These are phyloP conservation scores for Dascillus cervinus DNA, from an alignment of 2,888 invertebrate genomes.

Conservation along the genomic window DNA sequence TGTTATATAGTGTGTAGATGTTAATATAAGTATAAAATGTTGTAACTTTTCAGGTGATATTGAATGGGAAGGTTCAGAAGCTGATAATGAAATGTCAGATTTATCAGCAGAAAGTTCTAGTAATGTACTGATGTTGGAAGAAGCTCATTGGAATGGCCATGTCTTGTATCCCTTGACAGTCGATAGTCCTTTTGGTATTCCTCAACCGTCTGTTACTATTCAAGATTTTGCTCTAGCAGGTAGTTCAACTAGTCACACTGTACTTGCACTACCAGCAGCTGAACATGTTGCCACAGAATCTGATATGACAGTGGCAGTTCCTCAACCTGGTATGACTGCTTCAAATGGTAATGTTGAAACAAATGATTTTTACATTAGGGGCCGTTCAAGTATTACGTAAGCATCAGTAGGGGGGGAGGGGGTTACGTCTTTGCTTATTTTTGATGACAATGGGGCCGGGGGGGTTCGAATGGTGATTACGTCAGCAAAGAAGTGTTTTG, in stretches of 20 bases:
- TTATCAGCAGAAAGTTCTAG: slow-evolving; percentile 33
- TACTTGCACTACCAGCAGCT: slow-evolving; percentile 19
- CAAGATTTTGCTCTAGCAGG: slow-evolving; percentile 15
- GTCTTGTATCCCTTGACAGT: slow-evolving; percentile 16
- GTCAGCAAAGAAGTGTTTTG: no score
- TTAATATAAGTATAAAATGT: no score
- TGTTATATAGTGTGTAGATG: no score
- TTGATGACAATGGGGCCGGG: no score
- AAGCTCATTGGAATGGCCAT: slow-evolving; percentile 23
- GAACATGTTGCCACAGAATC: slow-evolving; percentile 11
- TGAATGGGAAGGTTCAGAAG: slow-evolving; percentile 68
- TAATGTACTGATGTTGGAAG: slow-evolving; percentile 40
- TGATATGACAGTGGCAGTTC: slow-evolving; percentile 27
- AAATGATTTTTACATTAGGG: no score
- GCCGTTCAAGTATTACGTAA: no score
- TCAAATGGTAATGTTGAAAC: no score
- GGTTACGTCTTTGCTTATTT: no score
- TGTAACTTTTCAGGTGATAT: slow-evolving; percentile 56
- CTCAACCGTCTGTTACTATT: slow-evolving; percentile 9
- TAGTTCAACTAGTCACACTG: slow-evolving; percentile 8
- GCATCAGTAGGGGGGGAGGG: no score
- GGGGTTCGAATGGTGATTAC: no score
- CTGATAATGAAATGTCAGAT: slow-evolving; percentile 48
- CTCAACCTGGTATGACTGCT: no score
- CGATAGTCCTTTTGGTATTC: slow-evolving; percentile 16